Evolutionary conservation across 2,797 vertebrate species (phyloP), one percentile per base, ranked within the genome.

Genomic region (Neomorphus geoffroyi): DNA sequence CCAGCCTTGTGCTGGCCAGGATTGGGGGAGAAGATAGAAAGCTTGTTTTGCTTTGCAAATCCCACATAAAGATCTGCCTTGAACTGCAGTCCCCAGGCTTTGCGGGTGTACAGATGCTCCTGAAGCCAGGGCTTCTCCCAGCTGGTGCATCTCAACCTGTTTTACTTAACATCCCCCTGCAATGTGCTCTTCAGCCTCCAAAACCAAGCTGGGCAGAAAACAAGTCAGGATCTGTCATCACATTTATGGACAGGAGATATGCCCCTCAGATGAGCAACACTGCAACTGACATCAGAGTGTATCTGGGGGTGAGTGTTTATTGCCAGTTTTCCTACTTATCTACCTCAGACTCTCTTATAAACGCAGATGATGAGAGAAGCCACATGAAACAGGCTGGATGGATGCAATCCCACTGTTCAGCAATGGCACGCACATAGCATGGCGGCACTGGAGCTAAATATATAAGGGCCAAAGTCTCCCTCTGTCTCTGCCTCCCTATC

Each of bases 371-470:
- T 43, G 28, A 13, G 69, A 87, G 60, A 83, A 89, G 27, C 33
- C 53, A 48, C 13, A 53, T 0, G 1, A 9, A 60, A 26, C 35
- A n/a, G 64, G 51, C 30, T 33, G 71, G 62, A 73, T 1, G 11
- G 70, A 41, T 73, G 30, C 24, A 80, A 74, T 37, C 69, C 32
- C 45, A 67, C 15, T 3, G 1, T 57, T 82, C 67, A 57, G 45
- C 14, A 67, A 28, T 21, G 18, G 27, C 43, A 65, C 37, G n/a
- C 35, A 94, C 84, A 77, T 71, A 82, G 35, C 13, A 56, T 70
- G 96, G 65, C 56, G 37, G 5, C n/a, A 28, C 80, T 91, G 82
- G 43, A 92, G 88, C 81, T 93, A 96, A 97, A 97, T 91, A 90
- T 14, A 94, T 91, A 92, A 93, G 84, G 73, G 61, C 35, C 54